phyloP scores from a whole-genome alignment of 2,797 vertebrate genomes.

The Galago senegalensis region DNA sequence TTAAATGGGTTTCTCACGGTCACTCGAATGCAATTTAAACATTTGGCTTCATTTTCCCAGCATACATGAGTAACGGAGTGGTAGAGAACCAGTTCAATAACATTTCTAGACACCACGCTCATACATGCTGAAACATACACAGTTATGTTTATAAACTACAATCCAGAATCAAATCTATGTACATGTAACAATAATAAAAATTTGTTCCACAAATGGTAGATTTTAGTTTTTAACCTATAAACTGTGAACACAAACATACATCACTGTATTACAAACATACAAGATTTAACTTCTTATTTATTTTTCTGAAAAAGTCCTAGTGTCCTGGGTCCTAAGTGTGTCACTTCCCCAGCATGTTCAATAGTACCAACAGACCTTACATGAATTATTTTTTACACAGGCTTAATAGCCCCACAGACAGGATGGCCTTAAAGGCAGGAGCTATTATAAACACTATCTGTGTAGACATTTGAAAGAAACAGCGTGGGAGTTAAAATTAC shows the following conservation, averaged over 20 bases:
- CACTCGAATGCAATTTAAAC: conserved; percentile 68
- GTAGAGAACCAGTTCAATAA: conserved; percentile 66
- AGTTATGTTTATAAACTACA: background rate
- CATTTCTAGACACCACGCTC: background rate
- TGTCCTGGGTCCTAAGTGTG: background rate
- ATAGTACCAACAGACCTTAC: background rate
- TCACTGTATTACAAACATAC: conserved; percentile 36
- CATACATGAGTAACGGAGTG: conserved; percentile 59
- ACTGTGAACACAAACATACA: background rate
- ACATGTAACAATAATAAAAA: background rate
- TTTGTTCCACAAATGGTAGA: background rate
- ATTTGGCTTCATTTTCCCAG: conserved; percentile 53
- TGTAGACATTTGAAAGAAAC: conserved; percentile 88
- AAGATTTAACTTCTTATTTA: conserved; percentile 59
- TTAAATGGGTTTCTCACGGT: conserved; percentile 55
- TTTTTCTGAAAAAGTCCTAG: conserved; percentile 43
- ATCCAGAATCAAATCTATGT: conserved; percentile 29
- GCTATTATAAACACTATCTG: conserved; percentile 83
- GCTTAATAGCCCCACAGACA: conserved; percentile 67
- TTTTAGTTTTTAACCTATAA: background rate
- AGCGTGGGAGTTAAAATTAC: conserved; percentile 90
- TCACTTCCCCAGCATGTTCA: background rate
- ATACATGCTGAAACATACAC: background rate
- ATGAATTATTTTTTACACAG: conserved; percentile 81
- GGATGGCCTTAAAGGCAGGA: conserved; percentile 82